Percentiles rank a stretch among this genome's conserved stretches.
Evolutionary conservation across 1,140 invertebrate genomes (phyloP).

Genomic region (Tetragnatha versicolor): DNA sequence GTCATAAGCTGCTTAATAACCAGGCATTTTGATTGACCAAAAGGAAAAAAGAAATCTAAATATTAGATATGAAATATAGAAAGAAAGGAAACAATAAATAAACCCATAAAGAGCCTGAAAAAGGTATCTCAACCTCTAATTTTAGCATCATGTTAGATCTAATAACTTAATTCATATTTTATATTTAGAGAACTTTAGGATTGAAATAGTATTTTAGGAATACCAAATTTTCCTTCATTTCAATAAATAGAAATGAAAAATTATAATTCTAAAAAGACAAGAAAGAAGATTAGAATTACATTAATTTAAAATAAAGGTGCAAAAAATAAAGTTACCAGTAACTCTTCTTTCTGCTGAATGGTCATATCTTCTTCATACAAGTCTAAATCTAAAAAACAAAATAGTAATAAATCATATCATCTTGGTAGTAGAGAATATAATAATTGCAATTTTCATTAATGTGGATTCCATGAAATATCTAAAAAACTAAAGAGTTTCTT

Average conservation of each 20-base stretch:
- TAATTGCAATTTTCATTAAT: background rate
- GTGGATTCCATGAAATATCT: background rate
- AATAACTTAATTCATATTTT: too few species aligned
- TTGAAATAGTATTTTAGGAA: too few species aligned
- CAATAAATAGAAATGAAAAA: background rate
- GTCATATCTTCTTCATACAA: conserved; percentile 36
- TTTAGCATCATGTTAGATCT: too few species aligned
- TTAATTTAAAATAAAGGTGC: background rate
- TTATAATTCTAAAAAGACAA: background rate
- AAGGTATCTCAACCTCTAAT: too few species aligned
- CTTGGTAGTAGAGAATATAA: background rate
- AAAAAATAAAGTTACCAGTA: conserved; percentile 9
- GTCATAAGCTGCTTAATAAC: background rate
- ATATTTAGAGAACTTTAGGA: too few species aligned
- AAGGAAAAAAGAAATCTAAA: too few species aligned
- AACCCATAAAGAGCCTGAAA: too few species aligned
- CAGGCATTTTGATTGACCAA: too few species aligned
- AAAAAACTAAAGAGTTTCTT: background rate
- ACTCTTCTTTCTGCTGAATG: conserved; percentile 37
- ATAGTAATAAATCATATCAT: background rate
- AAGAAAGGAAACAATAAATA: too few species aligned
- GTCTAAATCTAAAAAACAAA: conserved; percentile 6
- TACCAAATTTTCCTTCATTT: too few species aligned
- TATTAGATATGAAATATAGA: too few species aligned
- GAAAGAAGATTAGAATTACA: too few species aligned